These are phyloP conservation scores for Papilio polyxenes DNA, from an alignment of 1,140 invertebrate species.

Conservation along the genomic window DNA sequence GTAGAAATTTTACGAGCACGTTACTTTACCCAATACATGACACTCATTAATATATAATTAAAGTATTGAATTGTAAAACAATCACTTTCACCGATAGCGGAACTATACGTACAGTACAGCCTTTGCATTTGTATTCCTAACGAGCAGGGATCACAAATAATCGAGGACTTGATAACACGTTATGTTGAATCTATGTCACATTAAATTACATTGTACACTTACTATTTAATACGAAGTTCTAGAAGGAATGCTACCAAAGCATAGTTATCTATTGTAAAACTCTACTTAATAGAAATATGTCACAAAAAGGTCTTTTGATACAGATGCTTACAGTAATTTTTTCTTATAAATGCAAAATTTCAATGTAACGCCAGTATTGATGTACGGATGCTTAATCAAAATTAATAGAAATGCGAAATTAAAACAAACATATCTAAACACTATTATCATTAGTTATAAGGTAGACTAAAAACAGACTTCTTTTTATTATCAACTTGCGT, in stretches of 20 bases:
- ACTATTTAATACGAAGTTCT: no score
- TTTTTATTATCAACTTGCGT: no score
- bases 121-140: slow-evolving; percentile 53
- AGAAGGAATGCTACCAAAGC: neutral
- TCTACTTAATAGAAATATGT: no score
- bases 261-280: neutral
- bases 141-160: slow-evolving; percentile 54
- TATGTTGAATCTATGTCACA: slow-evolving; percentile 52
- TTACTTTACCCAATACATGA: slow-evolving; percentile 5
- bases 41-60: slow-evolving; percentile 57
- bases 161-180: slow-evolving; percentile 52
- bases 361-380: no score
- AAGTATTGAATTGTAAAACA: slow-evolving; percentile 46
- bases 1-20: neutral
- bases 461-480: no score
- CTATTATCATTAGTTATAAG: no score
- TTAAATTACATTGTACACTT: neutral
- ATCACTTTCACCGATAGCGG: slow-evolving; percentile 65
- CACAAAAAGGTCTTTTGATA: no score
- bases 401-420: no score
- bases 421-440: no score
- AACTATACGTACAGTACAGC: slow-evolving; percentile 46
- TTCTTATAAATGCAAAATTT: no score
- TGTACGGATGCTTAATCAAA: no score
- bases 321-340: no score